A percentile compares a stretch with the other conserved stretches of the same genome.
Conservation (phyloP, 1,140 invertebrate species). For the Orchesella cincta region DNA sequence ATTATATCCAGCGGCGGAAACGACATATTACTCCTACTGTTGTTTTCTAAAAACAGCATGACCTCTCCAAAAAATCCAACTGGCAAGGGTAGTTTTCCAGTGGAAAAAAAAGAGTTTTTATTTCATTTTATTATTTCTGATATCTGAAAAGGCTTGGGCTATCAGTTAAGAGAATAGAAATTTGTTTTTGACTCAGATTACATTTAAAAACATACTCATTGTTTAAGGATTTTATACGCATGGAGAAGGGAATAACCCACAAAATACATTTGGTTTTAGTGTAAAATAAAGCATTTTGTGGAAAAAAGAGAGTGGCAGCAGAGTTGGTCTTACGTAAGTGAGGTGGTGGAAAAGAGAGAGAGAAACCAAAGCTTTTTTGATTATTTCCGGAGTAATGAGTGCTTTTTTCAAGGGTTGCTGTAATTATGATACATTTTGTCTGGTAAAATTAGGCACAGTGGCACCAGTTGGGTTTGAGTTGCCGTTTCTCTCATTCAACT, state of each 20-base stretch:
- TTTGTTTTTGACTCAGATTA: too few relatives aligned
- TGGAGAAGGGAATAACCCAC: neutral
- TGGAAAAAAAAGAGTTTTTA: neutral
- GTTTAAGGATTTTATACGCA: too few relatives aligned
- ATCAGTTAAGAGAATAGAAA: too few relatives aligned
- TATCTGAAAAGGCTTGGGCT: too few relatives aligned
- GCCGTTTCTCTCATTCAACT: neutral
- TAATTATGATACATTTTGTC: constrained; percentile 30
- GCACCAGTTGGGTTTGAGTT: constrained; percentile 20
- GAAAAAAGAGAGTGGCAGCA: neutral
- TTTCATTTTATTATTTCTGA: constrained; percentile 18
- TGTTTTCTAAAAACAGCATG: constrained; percentile 25
- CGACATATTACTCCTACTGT: neutral
- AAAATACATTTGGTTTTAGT: neutral
- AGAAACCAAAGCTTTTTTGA: constrained; percentile 6
- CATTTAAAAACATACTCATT: neutral
- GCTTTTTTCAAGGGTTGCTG: constrained; percentile 28
- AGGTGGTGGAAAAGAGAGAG: constrained; percentile 9
- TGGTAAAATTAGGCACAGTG: constrained; percentile 29
- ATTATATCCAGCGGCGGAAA: constrained; percentile 26
- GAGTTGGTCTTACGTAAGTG: neutral
- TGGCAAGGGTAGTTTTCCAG: neutral
- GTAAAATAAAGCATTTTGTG: too few relatives aligned
- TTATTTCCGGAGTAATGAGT: constrained; percentile 30
- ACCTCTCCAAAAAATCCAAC: neutral